Evolutionary conservation across 2,113 vertebrate species (phyloP), one percentile per base, ranked within the genome.

Genomic region (Phrynocephalus versicolor): DNA sequence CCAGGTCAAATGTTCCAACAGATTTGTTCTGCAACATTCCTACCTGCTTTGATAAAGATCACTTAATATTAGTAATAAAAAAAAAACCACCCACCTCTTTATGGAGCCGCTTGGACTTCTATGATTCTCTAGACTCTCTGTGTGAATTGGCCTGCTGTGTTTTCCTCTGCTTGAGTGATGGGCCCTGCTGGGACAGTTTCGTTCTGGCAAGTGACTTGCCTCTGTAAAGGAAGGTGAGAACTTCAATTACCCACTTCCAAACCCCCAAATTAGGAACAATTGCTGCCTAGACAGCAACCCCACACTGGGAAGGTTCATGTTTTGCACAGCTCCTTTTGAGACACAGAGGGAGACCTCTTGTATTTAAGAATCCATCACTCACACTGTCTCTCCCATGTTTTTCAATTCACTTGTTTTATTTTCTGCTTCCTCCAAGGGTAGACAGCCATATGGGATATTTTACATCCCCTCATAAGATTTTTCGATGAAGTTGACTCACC

Each of bases 181-280:
- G 75, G 27, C 16, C 83, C 75, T 60, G 51, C 75, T 71, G 83
- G 65, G 75, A 85, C 30, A 33, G 65, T 85, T 85, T 78, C 75
- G 60, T 33, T 84, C 16, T 60, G 55, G 57, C 27, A 15, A 70
- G 35, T 79, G 37, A 19, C 39, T 75, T 75, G 71, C 21, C 72
- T 84, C 60, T 75, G 75, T 60, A 85, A 51, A 3, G 30, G 23
- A 25, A 33, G 21, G 33, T 27, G 67, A 72, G 70, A 73, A 72
- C 69, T 73, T 39, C 69, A 73, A 82, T 82, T 62, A 73, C 51
- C 51, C 39, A 62, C 55, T 73, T n/a, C 7, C 7, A 72, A 82
- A 37, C 69, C 45, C 70, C 55, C 35, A 85, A 41, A 85, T 85
- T 85, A 79, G 51, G 55, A 70, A 71, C 75, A 85, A 79, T 60